phyloP scores from a whole-genome alignment of 2,888 invertebrate genomes.

The Pristionchus japonicus region DNA sequence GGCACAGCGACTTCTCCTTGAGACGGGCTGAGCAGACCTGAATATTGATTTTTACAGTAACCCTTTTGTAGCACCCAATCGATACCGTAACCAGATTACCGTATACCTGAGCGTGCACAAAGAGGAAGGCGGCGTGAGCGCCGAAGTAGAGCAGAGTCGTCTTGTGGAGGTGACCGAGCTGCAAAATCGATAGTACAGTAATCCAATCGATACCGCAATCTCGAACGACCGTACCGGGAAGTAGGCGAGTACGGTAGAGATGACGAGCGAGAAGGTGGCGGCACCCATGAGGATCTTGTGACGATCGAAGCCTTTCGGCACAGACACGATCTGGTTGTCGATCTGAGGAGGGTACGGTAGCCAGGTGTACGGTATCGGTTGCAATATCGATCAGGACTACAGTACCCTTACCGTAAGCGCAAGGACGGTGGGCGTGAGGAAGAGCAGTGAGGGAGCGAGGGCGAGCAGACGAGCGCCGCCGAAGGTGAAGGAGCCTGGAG shows the following conservation, averaged over 20 bases:
- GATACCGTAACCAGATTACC: background rate
- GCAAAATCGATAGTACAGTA: background rate
- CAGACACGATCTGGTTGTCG: conserved; percentile 23
- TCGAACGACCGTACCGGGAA: conserved; percentile 12
- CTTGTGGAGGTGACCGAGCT: conserved; percentile 21
- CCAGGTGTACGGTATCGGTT: background rate
- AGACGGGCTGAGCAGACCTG: conserved; percentile 26
- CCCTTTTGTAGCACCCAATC: background rate
- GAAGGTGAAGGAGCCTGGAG: conserved; percentile 26
- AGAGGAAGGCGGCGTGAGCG: conserved; percentile 24
- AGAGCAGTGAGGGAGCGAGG: conserved; percentile 29
- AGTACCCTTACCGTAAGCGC: conserved; percentile 6
- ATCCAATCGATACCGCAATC: background rate
- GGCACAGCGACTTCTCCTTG: conserved; percentile 34
- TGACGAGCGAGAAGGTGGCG: background rate
- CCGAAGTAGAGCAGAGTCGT: conserved; percentile 19
- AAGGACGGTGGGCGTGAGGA: conserved; percentile 31
- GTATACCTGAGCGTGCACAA: conserved; percentile 41
- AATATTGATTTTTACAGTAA: background rate
- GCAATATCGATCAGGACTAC: background rate
- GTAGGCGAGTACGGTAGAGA: conserved; percentile 10
- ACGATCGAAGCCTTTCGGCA: background rate
- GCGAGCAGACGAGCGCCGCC: conserved; percentile 15
- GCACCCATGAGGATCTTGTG: conserved; percentile 20
- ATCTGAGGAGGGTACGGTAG: conserved; percentile 11